Percentiles rank a stretch among this genome's conserved stretches.
These are phyloP conservation scores for Ptyas mucosa DNA, from an alignment of 2,113 vertebrate species.

Conservation along the genomic window DNA sequence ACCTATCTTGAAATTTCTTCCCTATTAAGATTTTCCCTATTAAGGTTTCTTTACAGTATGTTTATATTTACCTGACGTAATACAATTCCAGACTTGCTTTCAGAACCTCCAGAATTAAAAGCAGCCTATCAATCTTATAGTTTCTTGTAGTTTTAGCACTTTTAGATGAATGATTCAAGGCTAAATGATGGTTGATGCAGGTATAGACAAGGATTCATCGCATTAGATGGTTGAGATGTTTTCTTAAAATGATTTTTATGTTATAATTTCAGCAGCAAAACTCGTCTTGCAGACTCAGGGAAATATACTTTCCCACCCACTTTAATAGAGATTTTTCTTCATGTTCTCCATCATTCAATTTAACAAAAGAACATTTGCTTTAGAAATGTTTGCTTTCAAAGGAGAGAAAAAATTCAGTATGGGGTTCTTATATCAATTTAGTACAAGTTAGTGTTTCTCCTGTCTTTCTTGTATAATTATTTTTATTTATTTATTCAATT, in stretches of 20 bases:
- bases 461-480: not conserved
- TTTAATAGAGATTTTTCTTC: not conserved
- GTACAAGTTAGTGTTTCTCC: not conserved
- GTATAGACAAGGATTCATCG: slow-evolving; percentile 14
- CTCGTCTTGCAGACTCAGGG: not conserved
- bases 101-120: not conserved
- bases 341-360: not conserved
- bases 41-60: not conserved
- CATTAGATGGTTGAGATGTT: not conserved
- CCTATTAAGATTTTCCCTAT: not conserved
- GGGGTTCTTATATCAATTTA: not conserved
- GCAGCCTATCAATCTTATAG: not conserved
- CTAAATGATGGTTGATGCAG: not conserved
- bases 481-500: not conserved
- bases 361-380: not conserved
- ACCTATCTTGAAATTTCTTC: not conserved
- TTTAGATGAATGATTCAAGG: not conserved
- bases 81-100: not conserved
- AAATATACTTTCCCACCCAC: not conserved
- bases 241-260: not conserved
- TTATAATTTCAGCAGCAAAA: slow-evolving; percentile 6
- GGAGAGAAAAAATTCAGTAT: not conserved
- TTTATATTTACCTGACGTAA: not conserved
- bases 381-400: not conserved
- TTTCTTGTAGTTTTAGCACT: not conserved